phyloP scores from a whole-genome alignment of 1,140 invertebrate species.

The Atta colombica region DNA sequence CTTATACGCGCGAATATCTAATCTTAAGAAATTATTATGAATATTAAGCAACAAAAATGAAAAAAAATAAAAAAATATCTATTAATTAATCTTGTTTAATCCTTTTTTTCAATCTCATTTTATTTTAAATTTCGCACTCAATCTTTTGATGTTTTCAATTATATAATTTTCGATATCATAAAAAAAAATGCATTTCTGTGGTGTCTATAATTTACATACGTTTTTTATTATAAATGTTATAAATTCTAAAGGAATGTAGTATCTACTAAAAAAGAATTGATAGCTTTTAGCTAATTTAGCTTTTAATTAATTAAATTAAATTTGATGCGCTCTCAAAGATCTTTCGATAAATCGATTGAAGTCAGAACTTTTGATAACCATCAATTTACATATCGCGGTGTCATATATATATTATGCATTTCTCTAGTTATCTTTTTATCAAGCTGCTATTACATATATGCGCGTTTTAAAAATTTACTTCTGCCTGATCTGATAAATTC shows the following conservation, averaged over 20 bases:
- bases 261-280: not conserved
- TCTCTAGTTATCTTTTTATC: no score
- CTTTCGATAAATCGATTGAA: not conserved
- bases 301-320: not conserved
- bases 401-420: not conserved
- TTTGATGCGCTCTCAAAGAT: not conserved
- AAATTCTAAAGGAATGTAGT: not conserved
- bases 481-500: no score
- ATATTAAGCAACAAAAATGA: not conserved
- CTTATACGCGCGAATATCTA: not conserved
- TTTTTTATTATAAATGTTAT: not conserved
- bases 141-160: not conserved
- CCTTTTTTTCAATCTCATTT: not conserved
- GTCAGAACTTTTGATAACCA: not conserved
- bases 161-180: not conserved
- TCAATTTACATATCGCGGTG: not conserved
- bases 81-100: conserved; percentile 12
- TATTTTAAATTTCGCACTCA: not conserved
- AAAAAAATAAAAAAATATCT: not conserved
- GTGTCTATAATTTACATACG: not conserved
- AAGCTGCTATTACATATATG: no score
- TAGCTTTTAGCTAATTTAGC: not conserved
- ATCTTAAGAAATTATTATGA: not conserved
- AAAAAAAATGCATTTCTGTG: not conserved
- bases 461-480: no score